Evolutionary conservation across 2,797 vertebrate species (phyloP), one percentile per base, ranked within the genome.

Genomic region (Pelodytes ibericus): DNA sequence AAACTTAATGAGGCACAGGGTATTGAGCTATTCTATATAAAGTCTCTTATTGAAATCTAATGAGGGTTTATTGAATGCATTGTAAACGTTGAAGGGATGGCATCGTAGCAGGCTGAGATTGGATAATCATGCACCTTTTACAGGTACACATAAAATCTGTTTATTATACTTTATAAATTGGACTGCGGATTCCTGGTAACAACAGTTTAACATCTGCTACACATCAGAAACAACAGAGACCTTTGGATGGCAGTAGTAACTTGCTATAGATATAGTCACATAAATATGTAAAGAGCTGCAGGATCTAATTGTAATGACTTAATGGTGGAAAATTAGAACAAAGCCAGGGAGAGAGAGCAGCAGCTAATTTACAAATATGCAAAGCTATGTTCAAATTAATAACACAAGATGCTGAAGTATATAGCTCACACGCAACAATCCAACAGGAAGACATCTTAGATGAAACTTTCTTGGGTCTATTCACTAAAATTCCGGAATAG

Each of bases 61-160:
- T 44, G 63, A 74, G 63, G 41, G 51, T 66, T 74, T 63, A 39
- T 39, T 47, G 39, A 51, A 29, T 58, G 62, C 27, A 65, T 57
- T 66, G 25, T 25, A 30, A 13, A 30, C 20, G 63, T 49, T 36
- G 27, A 44, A 53, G 36, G 61, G 33, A 61, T 72, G 49, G 56
- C 31, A 58, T 64, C 57, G 66, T 49, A 47, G 53, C 33, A 49
- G n/a, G 33, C 31, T 66, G 49, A 58, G 72, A 74, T 33, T 76
- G 33, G 64, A 77, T 39, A 71, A 60, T 44, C 41, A 44, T 44
- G 59, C 67, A 64, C 67, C 64, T 77, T 77, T 77, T 77, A 71
- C 59, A 77, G 66, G 66, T 77, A 57, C 64, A 64, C 64, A 71
- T 77, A 77, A 77, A 71, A 47, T 26, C 67, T 64, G 67, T 77